Evolutionary conservation across 1,140 invertebrate species (phyloP), one percentile per base, ranked within the genome.

Genomic region (Bactericera cockerelli): DNA sequence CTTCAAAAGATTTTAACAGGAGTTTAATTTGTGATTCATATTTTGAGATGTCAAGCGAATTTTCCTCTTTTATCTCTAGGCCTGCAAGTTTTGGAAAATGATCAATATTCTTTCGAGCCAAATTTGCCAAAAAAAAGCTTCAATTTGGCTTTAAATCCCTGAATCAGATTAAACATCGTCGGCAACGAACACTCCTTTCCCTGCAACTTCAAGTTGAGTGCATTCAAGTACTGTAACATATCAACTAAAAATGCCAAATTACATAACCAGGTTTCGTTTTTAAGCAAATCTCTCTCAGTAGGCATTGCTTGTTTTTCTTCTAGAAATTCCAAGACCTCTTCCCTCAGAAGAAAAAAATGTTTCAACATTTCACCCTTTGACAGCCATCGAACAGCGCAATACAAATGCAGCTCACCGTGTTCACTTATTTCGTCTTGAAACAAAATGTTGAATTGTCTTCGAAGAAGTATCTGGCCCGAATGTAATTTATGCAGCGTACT

Each of bases 21-120:
- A 33, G 4, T 31, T 31, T 13, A 13, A 31, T 31, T 13, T 31
- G 28, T 31, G 13, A 31, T 31, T 31, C 13, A 38, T 58, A 42
- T 58, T 58, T 58, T 24, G 26, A 31, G 31, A 58, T 58, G 36
- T 36, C 57, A 58, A n/a, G 57, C n/a, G n/a, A n/a, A n/a, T 26
- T 1, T 39, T 16, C 6, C 49, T n/a, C 33, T 58, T 38, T 58
- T 58, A 1, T 25, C 39, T 8, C 26, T 33, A 58, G 21, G 16
- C 25, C 36, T 33, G 25, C 57, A 36, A 58, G 33, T 16, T 36
- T 42, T 25, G 56, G 57, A 24, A 58, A 58, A 58, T 58, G 21
- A 6, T 58, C 36, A 42, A 58, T 42, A 58, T 58, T 58, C 6
- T 58, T 36, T 33, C 14, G 36, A 22, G n/a, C 1, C 22, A 58